Conservation (phyloP, 23 tunicate species). For the Trididemnum nubilum region DNA sequence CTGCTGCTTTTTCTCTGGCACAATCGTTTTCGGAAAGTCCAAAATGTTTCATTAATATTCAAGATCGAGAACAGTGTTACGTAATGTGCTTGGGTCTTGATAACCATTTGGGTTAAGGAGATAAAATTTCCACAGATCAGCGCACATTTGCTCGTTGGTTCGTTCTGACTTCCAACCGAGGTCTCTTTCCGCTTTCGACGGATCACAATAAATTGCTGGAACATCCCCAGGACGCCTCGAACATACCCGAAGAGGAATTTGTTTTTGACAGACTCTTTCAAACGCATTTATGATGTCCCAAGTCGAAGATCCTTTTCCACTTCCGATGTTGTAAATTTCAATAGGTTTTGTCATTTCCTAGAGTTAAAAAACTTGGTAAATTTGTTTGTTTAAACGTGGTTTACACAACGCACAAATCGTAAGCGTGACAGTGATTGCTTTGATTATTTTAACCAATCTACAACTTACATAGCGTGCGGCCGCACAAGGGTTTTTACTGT, state of each 20-base stretch:
- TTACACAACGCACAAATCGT: too few species aligned
- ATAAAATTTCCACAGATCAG: slow-evolving; percentile 95
- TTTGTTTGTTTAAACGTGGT: too few species aligned
- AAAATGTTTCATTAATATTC: slow-evolving; percentile 29
- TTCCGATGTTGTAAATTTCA: slow-evolving; percentile 84
- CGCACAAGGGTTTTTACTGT: too few species aligned
- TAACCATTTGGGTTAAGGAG: slow-evolving; percentile 94
- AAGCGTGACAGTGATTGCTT: too few species aligned
- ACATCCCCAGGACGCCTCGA: slow-evolving; percentile 95
- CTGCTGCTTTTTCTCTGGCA: too few species aligned
- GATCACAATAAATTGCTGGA: slow-evolving; percentile 83
- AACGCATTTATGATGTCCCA: slow-evolving; percentile 86
- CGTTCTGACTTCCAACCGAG: slow-evolving; percentile 88
- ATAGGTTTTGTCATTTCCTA: slow-evolving; percentile 26
- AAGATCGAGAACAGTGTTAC: slow-evolving; percentile 28
- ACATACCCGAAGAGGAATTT: slow-evolving; percentile 52
- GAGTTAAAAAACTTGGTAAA: too few species aligned
- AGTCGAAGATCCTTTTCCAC: slow-evolving; percentile 83
- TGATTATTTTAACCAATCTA: too few species aligned
- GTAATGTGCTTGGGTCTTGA: slow-evolving; percentile 42
- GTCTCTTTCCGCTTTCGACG: slow-evolving; percentile 73
- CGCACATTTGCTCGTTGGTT: slow-evolving; percentile 83
- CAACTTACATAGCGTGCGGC: too few species aligned
- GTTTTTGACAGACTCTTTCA: slow-evolving; percentile 74
- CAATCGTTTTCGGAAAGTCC: too few species aligned